Evolutionary conservation across 1,140 invertebrate species (phyloP), one percentile per base, ranked within the genome.

Genomic region (Panagrolaimus sp.): DNA sequence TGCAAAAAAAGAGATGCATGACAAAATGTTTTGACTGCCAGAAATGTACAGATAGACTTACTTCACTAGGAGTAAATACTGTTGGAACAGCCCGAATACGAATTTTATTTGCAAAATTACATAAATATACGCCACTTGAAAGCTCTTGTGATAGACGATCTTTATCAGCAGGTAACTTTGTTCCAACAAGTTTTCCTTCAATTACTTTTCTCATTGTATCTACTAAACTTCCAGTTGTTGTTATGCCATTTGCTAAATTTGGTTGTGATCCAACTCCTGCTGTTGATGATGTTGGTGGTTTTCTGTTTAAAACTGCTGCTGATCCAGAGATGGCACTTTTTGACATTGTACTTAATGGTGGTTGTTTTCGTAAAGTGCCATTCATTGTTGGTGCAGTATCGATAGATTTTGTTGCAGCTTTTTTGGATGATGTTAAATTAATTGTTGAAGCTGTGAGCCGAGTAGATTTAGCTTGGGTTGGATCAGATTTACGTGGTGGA

Each of bases 401-500:
- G n/a, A 57, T 57, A 11, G 51, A 57, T 57, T 57, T 57, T 11
- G 51, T n/a, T n/a, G n/a, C n/a, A n/a, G n/a, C n/a, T n/a, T n/a
- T n/a, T n/a, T n/a, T 27, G 20, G 20, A 20, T 38, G 2, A 7
- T 9, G 51, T 11, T 27, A 57, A 57, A 13, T 20, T 25, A 16
- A 25, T 25, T 20, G 51, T 57, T 27, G 51, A 57, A 57, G 51
- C 11, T 57, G 51, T 27, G 9, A 57, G 20, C 4, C 51, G 51
- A 0, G 13, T 38, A 4, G 31, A 38, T 38, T 38, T 38, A 38
- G 7, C 11, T 57, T 27, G 14, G n/a, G 20, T 23, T n/a, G 51
- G 51, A 20, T 57, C 51, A 11, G 51, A 57, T 57, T 27, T 20
- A 20, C 51, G 51, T 20, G 47, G 14, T 23, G 51, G 51, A 27